Percentiles rank a stretch among this genome's conserved stretches.
Evolutionary conservation across 2,113 vertebrate genomes (phyloP).

Genomic region (Hiodon alosoides): DNA sequence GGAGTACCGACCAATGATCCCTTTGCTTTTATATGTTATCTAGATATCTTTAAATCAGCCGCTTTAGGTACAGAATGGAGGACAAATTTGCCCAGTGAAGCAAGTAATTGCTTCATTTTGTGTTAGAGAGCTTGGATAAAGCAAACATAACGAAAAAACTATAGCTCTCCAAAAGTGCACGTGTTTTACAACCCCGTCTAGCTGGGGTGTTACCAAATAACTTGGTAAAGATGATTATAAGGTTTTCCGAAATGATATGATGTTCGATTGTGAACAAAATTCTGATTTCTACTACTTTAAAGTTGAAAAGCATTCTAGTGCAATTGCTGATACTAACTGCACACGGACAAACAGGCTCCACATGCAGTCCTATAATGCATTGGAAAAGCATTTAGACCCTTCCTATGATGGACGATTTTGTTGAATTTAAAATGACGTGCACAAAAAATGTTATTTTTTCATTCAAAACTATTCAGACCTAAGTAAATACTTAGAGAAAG

Average conservation of each 20-base stretch:
- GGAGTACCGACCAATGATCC: conserved; percentile 53
- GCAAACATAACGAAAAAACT: conserved; percentile 36
- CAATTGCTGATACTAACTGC: too few species aligned
- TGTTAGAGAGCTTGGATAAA: conserved; percentile 47
- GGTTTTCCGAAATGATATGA: too few species aligned
- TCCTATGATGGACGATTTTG: too few species aligned
- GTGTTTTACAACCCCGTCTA: background rate
- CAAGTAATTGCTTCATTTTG: conserved; percentile 60
- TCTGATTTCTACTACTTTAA: background rate
- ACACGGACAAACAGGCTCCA: too few species aligned
- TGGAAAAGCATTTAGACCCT: too few species aligned
- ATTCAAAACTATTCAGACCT: too few species aligned
- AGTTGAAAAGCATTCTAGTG: background rate
- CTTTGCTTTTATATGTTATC: conserved; percentile 52
- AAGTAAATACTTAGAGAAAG: too few species aligned
- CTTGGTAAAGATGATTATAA: background rate
- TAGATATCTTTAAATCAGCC: conserved; percentile 59
- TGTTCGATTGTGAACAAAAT: background rate
- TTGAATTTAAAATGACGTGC: too few species aligned
- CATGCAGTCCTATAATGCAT: too few species aligned
- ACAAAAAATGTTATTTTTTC: too few species aligned
- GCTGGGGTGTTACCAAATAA: background rate
- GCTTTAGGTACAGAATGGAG: conserved; percentile 47
- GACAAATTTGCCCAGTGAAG: conserved; percentile 62
- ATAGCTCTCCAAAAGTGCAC: conserved; percentile 12